Evolutionary conservation across 2,888 invertebrate species (phyloP).

Genomic region (Penaeus monodon): DNA sequence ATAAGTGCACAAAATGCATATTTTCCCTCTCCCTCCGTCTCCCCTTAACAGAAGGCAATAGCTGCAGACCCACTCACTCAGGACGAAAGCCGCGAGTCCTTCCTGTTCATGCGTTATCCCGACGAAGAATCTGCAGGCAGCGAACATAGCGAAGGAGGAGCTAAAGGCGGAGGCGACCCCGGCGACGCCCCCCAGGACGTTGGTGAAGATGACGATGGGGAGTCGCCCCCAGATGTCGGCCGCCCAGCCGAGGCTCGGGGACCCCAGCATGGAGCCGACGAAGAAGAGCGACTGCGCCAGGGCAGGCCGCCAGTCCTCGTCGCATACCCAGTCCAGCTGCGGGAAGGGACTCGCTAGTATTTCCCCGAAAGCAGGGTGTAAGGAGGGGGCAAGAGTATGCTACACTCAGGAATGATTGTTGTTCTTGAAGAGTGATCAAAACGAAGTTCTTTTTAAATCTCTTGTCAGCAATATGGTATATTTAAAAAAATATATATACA

Average conservation of each 20-base stretch:
- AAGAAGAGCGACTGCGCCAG: constrained; percentile 88
- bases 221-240: constrained; percentile 87
- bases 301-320: constrained; percentile 81
- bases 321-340: constrained; percentile 89
- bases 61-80: neutral
- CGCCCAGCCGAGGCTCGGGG: constrained; percentile 86
- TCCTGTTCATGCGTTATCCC: constrained; percentile 83
- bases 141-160: constrained; percentile 82
- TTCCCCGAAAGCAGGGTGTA: too few relatives aligned
- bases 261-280: constrained; percentile 88
- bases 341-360: constrained; percentile 64
- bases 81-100: neutral
- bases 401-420: too few relatives aligned
- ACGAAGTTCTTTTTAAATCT: too few relatives aligned
- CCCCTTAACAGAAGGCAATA: too few relatives aligned
- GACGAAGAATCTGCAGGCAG: constrained; percentile 84
- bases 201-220: constrained; percentile 84
- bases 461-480: too few relatives aligned
- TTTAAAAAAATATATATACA: too few relatives aligned
- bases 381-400: too few relatives aligned
- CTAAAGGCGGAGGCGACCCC: constrained; percentile 68
- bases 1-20: too few relatives aligned
- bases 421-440: too few relatives aligned
- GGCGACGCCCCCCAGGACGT: constrained; percentile 78
- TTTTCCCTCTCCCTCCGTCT: too few relatives aligned